A percentile compares a stretch with the other conserved stretches of the same genome.
Conservation (phyloP, 2,797 vertebrate species). For the Sternotherus odoratus region DNA sequence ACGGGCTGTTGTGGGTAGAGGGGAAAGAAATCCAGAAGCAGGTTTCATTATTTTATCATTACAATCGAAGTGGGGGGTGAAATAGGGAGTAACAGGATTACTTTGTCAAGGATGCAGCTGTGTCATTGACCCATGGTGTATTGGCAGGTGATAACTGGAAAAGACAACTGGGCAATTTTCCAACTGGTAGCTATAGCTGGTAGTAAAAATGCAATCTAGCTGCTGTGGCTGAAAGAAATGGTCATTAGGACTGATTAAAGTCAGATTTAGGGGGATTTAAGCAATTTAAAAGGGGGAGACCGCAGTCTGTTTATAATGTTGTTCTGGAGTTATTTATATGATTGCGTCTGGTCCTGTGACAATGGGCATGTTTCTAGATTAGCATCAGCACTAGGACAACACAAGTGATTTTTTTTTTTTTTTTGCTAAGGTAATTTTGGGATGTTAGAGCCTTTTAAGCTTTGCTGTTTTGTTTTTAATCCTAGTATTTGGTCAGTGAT, state of each 20-base stretch:
- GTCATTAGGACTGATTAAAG: slow-evolving; percentile 82
- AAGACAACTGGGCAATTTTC: slow-evolving; percentile 70
- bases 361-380: slow-evolving; percentile 49
- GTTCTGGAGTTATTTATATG: slow-evolving; percentile 60
- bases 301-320: slow-evolving; percentile 69
- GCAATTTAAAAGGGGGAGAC: slow-evolving; percentile 73
- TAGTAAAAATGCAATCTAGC: slow-evolving; percentile 73
- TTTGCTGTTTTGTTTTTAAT: not conserved
- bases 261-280: slow-evolving; percentile 78
- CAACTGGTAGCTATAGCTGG: slow-evolving; percentile 71
- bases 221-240: slow-evolving; percentile 74
- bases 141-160: slow-evolving; percentile 72
- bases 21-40: not conserved
- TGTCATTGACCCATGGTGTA: slow-evolving; percentile 49
- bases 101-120: slow-evolving; percentile 17
- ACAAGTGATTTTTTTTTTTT: slow-evolving; percentile 44
- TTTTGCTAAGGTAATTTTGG: not conserved
- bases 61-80: not conserved
- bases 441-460: not conserved
- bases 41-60: not conserved
- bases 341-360: slow-evolving; percentile 44
- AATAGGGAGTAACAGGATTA: not conserved
- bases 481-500: not conserved
- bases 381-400: not conserved
- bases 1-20: slow-evolving; percentile 18